phyloP scores from a whole-genome alignment of 1,140 invertebrate genomes.

The Drosophila littoralis region DNA sequence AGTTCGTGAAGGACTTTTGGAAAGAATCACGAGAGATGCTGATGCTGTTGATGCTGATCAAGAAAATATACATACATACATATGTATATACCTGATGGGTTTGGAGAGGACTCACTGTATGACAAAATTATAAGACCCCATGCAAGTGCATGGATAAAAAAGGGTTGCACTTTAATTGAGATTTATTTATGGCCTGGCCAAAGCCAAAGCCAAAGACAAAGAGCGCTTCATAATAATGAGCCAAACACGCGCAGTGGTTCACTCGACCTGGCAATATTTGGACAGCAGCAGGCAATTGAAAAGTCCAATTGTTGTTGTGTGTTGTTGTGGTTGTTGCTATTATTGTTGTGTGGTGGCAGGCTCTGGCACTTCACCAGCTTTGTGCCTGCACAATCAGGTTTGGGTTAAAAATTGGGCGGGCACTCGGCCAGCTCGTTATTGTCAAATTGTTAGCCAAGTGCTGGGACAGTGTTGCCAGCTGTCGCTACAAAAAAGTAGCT shows the following conservation, averaged over 20 bases:
- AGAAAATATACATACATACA: too few species aligned
- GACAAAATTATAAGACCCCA: neutral
- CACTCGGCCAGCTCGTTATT: constrained; percentile 70
- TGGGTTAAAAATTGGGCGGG: constrained; percentile 73
- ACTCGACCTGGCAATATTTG: constrained; percentile 67
- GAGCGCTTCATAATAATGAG: constrained; percentile 72
- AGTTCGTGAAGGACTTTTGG: too few species aligned
- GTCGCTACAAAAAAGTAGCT: too few species aligned
- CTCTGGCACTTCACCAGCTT: constrained; percentile 41
- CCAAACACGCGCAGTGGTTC: constrained; percentile 56
- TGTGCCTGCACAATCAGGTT: constrained; percentile 9
- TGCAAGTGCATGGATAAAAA: constrained; percentile 16
- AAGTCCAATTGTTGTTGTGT: constrained; percentile 67
- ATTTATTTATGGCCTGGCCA: constrained; percentile 70
- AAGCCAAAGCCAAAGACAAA: constrained; percentile 55
- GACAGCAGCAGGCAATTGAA: constrained; percentile 68
- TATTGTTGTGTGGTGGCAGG: constrained; percentile 42
- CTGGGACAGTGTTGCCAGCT: constrained; percentile 21
- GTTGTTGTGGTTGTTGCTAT: constrained; percentile 48
- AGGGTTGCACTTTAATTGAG: constrained; percentile 80
- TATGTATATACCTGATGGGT: too few species aligned
- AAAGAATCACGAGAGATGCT: too few species aligned
- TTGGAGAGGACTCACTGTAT: too few species aligned
- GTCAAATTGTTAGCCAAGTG: constrained; percentile 75
- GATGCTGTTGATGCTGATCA: too few species aligned